These are phyloP conservation scores for Mirounga angustirostris DNA, from an alignment of 2,113 vertebrate species.

Conservation along the genomic window DNA sequence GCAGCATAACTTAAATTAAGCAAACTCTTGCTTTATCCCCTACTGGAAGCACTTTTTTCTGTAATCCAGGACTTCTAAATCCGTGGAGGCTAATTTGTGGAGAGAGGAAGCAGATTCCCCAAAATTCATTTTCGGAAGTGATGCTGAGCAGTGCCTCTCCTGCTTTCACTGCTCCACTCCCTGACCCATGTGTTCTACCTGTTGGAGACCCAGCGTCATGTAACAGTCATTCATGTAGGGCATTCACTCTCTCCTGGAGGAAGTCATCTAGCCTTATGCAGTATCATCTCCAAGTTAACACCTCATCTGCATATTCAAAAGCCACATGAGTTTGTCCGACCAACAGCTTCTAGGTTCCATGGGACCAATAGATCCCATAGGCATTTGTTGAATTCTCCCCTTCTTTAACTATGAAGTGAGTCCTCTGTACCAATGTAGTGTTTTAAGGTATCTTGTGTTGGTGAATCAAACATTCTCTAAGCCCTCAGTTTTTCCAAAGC, in stretches of 20 bases:
- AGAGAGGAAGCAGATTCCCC: neutral
- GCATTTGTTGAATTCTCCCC: neutral
- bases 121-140: neutral
- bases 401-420: neutral
- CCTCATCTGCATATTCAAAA: neutral
- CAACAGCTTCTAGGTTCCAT: neutral
- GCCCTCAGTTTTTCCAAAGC: neutral
- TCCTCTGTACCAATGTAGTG: neutral
- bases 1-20: neutral
- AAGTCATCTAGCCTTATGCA: neutral
- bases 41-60: neutral
- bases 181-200: neutral
- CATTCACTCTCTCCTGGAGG: neutral
- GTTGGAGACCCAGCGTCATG: neutral
- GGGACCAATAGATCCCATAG: neutral
- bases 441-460: neutral
- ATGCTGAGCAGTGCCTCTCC: neutral
- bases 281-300: neutral
- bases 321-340: neutral
- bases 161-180: neutral
- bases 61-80: neutral
- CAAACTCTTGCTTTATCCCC: neutral
- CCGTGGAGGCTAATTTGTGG: neutral
- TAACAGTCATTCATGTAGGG: neutral
- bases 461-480: neutral